Percentiles rank a stretch among this genome's conserved stretches.
Conservation (phyloP, 1,140 invertebrate genomes). For the Maconellicoccus hirsutus region DNA sequence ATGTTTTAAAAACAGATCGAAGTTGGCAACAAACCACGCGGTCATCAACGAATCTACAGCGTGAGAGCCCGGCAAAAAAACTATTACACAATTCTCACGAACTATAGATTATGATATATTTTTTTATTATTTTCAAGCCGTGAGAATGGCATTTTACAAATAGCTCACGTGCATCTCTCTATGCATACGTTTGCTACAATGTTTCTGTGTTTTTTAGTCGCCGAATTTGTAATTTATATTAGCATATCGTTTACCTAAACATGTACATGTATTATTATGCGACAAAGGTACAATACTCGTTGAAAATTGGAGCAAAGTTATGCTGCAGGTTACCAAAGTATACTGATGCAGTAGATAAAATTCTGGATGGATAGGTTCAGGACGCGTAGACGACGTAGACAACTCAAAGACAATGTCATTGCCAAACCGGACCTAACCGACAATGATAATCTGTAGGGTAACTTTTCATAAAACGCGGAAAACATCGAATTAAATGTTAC, state of each 20-base stretch:
- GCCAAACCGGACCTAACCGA: not conserved
- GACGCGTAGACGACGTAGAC: not conserved
- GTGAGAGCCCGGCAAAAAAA: not conserved
- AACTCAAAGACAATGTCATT: not conserved
- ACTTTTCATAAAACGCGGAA: too few species aligned
- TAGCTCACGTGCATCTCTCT: conserved; percentile 7
- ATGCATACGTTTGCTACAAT: not conserved
- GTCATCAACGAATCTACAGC: not conserved
- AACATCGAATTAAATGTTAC: too few species aligned
- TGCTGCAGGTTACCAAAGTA: not conserved
- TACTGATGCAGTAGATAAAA: not conserved
- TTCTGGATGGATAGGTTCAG: not conserved
- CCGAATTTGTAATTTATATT: not conserved
- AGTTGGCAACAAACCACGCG: not conserved
- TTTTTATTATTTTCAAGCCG: conserved; percentile 2
- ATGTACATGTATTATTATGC: not conserved
- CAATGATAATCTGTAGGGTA: too few species aligned
- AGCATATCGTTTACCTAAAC: not conserved
- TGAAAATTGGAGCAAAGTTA: not conserved
- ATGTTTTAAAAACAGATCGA: not conserved
- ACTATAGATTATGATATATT: conserved; percentile 1
- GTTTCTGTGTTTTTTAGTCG: not conserved
- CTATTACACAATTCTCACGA: conserved; percentile 3
- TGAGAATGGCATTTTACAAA: conserved; percentile 2
- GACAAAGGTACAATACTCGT: not conserved